Base-by-base conservation (phyloP, 2,888 invertebrate genomes). In the Tineola bisselliella region DNA sequence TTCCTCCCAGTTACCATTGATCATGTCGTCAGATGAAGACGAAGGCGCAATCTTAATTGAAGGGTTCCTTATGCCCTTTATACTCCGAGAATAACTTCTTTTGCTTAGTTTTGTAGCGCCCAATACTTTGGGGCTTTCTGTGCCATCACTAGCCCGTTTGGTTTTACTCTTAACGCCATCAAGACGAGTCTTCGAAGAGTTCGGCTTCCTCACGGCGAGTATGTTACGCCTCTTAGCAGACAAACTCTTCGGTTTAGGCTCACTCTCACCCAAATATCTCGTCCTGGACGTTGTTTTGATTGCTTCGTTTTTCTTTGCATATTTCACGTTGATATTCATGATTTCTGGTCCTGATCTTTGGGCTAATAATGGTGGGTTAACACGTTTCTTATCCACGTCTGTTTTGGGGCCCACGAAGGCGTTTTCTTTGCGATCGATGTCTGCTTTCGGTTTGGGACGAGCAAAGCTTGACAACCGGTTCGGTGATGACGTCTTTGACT, bases 361-460 rank as follows among this genome's bases (percentile, higher is more conserved):
- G 38, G 77, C 73, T 4, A 76, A 70, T 1, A 72, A 67, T n/a
- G 68, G 68, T 12, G 69, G 67, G 59, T 66, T 67, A 1, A 8
- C n/a, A n/a, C 68, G 68, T 44, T 66, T 66, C n/a, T 73, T 72
- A 66, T 81, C 83, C 6, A 71, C 69, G 67, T 81, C 83, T 6
- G 71, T 69, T 64, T 81, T 81, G 52, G 78, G 81, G 57, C 77
- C 81, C 13, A 68, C 75, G 74, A 82, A 87, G 0, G 87, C 73
- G 75, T 87, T 87, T 67, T 87, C 87, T 63, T 87, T 87, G 62
- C 86, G 77, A 62, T 87, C 87, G 64, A 86, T 84, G 2, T 75
- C 78, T 57, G 75, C 78, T 62, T 84, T 86, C 6, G 68, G 75
- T 63, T 84, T 86, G 60, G 80, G 71, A 60, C 86, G 81, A 18